Base-by-base conservation (phyloP, 2,113 vertebrate genomes). In the Alectura lathami region DNA sequence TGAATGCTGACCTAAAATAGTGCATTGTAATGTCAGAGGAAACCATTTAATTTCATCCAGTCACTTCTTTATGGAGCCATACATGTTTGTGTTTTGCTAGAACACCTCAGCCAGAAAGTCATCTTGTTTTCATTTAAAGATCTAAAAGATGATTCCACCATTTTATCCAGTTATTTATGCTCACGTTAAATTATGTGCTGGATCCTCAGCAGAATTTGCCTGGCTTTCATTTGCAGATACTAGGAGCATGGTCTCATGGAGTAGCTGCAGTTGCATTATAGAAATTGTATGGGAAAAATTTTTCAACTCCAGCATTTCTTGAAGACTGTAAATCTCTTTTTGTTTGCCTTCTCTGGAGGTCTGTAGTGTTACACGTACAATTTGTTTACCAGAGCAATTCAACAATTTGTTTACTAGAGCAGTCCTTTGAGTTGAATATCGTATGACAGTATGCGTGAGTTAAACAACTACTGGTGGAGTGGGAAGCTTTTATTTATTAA, bases 51-150 rank as follows among this genome's bases (percentile, higher is more conserved):
- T 96, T 96, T 96, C 60, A 94, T 86, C 54, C 81, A 91, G 59
- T 85, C 54, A 27, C 54, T 94, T 83, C 62, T 86, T 75, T 59
- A 79, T 7, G 32, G 40, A 92, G 57, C 26, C 20, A 8, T 57
- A 74, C 26, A 54, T 54, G 68, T 85, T 70, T 68, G 32, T 80
- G 17, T 82, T 92, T 91, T 50, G 13, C 62, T 89, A 73, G 54
- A 87, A 34, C 22, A 20, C 43, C 82, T 63, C 66, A 93, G 13
- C 36, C 77, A 94, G 84, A 89, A 85, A 66, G 66, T 51, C 84
- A 92, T 91, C 82, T 92, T 94, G 78, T 87, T 94, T 87, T 94
- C 57, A 91, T 95, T 34, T 95, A 54, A 63, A 83, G 43, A 64
- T 91, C 59, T 79, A 85, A 91, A 79, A 69, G 73, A 82, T 76